Evolutionary conservation across 1,140 invertebrate species (phyloP).

Genomic region (Agraylea sexmaculata): DNA sequence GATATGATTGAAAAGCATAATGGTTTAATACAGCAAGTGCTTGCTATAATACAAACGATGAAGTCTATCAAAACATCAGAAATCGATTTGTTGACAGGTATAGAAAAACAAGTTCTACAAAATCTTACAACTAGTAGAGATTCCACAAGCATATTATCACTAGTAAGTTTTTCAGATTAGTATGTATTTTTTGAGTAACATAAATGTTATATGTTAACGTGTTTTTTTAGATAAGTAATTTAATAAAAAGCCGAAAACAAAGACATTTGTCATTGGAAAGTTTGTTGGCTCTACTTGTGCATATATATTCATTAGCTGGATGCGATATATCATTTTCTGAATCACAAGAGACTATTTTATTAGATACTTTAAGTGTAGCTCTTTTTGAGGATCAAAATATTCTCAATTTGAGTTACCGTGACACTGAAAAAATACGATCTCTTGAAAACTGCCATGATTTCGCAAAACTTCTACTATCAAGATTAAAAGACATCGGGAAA

Average conservation of each 20-base stretch:
- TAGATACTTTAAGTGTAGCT: constrained; percentile 41
- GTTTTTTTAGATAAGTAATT: constrained; percentile 41
- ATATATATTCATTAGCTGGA: constrained; percentile 50
- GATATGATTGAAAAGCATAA: constrained; percentile 30
- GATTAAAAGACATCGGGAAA: constrained; percentile 29
- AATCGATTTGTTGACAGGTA: constrained; percentile 41
- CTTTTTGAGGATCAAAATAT: constrained; percentile 46
- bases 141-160: constrained; percentile 45
- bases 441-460: constrained; percentile 28
- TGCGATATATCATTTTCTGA: constrained; percentile 42
- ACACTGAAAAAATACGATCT: constrained; percentile 21
- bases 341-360: constrained; percentile 42
- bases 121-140: constrained; percentile 46
- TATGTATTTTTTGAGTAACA: constrained; percentile 2
- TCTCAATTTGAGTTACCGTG: constrained; percentile 22
- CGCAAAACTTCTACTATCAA: constrained; percentile 26
- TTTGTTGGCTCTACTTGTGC: constrained; percentile 45
- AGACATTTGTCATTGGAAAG: constrained; percentile 45
- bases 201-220: constrained; percentile 8
- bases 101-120: constrained; percentile 46
- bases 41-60: constrained; percentile 44
- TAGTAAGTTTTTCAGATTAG: constrained; percentile 29
- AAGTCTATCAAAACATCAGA: constrained; percentile 42
- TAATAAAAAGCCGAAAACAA: constrained; percentile 44
- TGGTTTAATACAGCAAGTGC: constrained; percentile 40